These are phyloP conservation scores for Heliconius charithonia DNA, from an alignment of 2,888 invertebrate species.

Conservation along the genomic window DNA sequence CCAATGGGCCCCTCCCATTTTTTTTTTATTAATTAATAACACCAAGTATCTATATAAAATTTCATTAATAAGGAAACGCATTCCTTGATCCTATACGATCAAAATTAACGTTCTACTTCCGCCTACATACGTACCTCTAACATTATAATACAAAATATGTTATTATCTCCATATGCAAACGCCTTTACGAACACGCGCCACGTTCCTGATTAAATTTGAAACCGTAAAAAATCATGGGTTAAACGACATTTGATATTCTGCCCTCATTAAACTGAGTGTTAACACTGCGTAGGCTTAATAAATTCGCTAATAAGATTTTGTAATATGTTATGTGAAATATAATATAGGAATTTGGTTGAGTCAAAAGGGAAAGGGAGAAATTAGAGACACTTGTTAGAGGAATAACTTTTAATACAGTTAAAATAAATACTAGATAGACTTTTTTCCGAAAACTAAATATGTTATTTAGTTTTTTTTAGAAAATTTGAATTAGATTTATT, in stretches of 20 bases:
- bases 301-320: conserved; percentile 2
- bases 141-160: conserved; percentile 8
- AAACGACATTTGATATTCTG: conserved; percentile 43
- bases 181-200: conserved; percentile 43
- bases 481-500: too few relatives aligned
- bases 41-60: background rate
- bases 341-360: background rate
- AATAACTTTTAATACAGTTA: rapidly evolving
- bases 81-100: background rate
- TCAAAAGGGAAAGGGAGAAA: background rate
- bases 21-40: too few relatives aligned
- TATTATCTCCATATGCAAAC: conserved; percentile 29
- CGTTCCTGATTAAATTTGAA: conserved; percentile 47
- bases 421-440: too few relatives aligned
- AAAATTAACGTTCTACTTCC: background rate
- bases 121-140: background rate
- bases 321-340: background rate
- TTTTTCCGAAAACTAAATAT: too few relatives aligned
- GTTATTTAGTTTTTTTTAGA: too few relatives aligned
- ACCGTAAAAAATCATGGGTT: conserved; percentile 49
- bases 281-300: conserved; percentile 9
- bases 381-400: background rate
- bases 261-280: conserved; percentile 39
- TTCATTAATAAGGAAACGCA: background rate
- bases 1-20: background rate